Evolutionary conservation across 2,113 vertebrate genomes (phyloP).

Genomic region (Anhinga anhinga): DNA sequence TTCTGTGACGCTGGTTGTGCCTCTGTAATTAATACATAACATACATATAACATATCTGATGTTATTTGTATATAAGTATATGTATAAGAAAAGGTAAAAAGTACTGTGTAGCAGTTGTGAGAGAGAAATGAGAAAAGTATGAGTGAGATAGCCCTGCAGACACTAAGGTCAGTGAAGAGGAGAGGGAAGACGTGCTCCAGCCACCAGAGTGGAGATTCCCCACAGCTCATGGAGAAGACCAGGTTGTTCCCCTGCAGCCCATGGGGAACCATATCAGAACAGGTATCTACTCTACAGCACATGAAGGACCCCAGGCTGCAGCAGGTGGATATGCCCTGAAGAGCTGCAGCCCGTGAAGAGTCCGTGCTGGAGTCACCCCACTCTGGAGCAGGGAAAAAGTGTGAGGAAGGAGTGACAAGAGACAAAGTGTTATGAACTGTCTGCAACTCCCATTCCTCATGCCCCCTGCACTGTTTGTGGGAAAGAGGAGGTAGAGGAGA

Average conservation of each 20-base stretch:
- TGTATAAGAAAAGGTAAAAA: background rate
- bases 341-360: background rate
- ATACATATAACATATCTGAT: too few relatives aligned
- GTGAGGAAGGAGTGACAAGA: background rate
- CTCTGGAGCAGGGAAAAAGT: background rate
- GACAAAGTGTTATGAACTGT: background rate
- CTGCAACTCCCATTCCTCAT: background rate
- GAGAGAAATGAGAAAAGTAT: background rate
- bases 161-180: background rate
- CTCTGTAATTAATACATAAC: background rate
- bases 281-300: accelerated
- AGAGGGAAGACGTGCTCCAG: background rate
- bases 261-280: background rate
- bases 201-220: background rate
- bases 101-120: background rate
- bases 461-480: accelerated
- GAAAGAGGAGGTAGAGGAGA: background rate
- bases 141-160: background rate
- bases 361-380: background rate
- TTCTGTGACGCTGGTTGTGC: background rate
- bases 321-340: background rate
- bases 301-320: accelerated
- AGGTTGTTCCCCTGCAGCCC: background rate
- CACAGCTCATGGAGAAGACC: background rate
- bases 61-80: too few relatives aligned